Conservation (phyloP, 2,797 vertebrate species). For the Peromyscus aztecus region DNA sequence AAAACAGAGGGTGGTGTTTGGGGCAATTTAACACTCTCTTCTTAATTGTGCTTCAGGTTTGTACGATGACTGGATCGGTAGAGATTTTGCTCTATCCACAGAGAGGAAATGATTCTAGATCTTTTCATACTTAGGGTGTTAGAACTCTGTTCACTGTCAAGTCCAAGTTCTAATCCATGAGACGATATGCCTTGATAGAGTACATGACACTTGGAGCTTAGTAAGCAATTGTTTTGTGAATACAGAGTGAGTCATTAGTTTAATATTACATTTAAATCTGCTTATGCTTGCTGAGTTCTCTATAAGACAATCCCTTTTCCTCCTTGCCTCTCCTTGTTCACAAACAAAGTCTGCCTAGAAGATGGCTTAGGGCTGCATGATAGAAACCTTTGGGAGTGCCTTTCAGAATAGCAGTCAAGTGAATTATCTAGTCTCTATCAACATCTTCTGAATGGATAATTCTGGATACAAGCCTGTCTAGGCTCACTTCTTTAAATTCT, state of each 20-base stretch:
- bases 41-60: conserved; percentile 33
- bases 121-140: neutral
- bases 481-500: neutral
- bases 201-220: neutral
- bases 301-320: neutral
- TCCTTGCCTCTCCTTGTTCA: neutral
- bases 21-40: conserved; percentile 23
- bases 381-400: neutral
- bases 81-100: conserved; percentile 6
- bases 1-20: conserved; percentile 44
- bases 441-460: neutral
- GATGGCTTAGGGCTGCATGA: neutral
- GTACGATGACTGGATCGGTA: neutral
- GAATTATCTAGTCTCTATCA: neutral
- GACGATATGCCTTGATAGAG: neutral
- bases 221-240: neutral
- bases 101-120: conserved; percentile 14
- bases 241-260: conserved; percentile 17
- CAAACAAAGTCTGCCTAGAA: conserved; percentile 11
- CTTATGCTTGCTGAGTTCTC: conserved; percentile 52
- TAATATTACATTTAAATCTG: conserved; percentile 40
- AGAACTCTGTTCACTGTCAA: conserved; percentile 25
- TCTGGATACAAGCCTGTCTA: neutral
- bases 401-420: conserved; percentile 33
- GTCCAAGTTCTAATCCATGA: conserved; percentile 16